A percentile compares a stretch with the other conserved stretches of the same genome.
These are phyloP conservation scores for Listrodromus nycthemerus DNA, from an alignment of 2,888 invertebrate species.

Conservation along the genomic window DNA sequence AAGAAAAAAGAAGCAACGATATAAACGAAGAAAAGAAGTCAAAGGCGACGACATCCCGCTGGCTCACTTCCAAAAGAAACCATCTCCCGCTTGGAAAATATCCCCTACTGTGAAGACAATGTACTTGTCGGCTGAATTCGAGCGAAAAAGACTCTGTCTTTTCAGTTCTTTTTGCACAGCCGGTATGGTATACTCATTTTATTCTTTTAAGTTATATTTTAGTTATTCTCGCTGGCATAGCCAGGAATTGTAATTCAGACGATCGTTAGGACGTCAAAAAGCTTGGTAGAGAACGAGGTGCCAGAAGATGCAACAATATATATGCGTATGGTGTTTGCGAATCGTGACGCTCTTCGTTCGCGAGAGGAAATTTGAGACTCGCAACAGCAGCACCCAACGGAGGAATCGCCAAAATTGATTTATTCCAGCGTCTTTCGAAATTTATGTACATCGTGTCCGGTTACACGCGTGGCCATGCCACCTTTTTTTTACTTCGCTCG, in stretches of 20 bases:
- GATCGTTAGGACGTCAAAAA: slow-evolving; percentile 64
- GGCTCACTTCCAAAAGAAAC: slow-evolving; percentile 53
- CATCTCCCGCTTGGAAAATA: slow-evolving; percentile 29
- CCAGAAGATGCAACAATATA: slow-evolving; percentile 52
- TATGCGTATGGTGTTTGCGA: slow-evolving; percentile 52
- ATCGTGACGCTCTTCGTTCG: slow-evolving; percentile 46
- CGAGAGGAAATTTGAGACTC: slow-evolving; percentile 64
- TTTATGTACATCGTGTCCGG: slow-evolving; percentile 73
- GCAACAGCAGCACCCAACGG: slow-evolving; percentile 49
- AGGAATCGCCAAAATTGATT: slow-evolving; percentile 74
- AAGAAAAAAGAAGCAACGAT: slow-evolving; percentile 5
- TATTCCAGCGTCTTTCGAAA: slow-evolving; percentile 71
- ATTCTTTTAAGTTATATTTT: slow-evolving; percentile 16
- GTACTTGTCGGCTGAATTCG: slow-evolving; percentile 58
- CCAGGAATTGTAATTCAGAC: slow-evolving; percentile 68
- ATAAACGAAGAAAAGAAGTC: slow-evolving; percentile 28
- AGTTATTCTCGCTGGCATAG: slow-evolving; percentile 41
- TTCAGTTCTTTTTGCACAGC: slow-evolving; percentile 32
- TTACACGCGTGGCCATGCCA: slow-evolving; percentile 64
- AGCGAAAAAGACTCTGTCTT: slow-evolving; percentile 34
- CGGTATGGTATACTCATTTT: neutral
- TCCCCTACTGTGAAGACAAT: slow-evolving; percentile 58
- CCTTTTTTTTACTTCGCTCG: slow-evolving; percentile 33
- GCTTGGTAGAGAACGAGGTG: slow-evolving; percentile 58
- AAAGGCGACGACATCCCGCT: slow-evolving; percentile 59